phyloP scores from a whole-genome alignment of 1,140 invertebrate genomes.

The Bombus terrestris region DNA sequence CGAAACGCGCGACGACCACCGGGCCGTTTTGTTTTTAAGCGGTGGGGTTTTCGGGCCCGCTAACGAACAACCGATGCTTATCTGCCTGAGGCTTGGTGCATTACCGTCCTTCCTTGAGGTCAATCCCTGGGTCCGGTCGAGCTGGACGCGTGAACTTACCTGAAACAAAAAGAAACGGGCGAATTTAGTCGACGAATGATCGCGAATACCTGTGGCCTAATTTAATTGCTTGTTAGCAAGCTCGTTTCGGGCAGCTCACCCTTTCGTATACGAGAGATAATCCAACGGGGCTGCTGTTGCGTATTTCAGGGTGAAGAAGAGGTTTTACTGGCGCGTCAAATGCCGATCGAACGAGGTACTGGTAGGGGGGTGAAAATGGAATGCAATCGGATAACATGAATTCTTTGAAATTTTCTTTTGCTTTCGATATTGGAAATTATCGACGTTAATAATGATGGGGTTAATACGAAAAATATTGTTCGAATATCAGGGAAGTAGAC shows the following conservation, averaged over 20 bases:
- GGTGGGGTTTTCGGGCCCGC: constrained; percentile 59
- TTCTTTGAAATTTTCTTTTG: not conserved
- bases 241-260: not conserved
- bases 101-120: constrained; percentile 69
- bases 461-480: too few relatives aligned
- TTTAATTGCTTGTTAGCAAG: constrained; percentile 73
- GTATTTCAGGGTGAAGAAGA: too few relatives aligned
- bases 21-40: constrained; percentile 61
- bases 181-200: constrained; percentile 54
- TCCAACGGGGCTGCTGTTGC: not conserved
- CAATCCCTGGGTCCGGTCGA: constrained; percentile 38
- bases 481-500: too few relatives aligned
- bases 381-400: not conserved
- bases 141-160: constrained; percentile 71
- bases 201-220: constrained; percentile 64
- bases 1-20: constrained; percentile 53
- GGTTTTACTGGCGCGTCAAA: not conserved
- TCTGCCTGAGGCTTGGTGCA: constrained; percentile 62
- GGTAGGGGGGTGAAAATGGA: not conserved
- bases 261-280: not conserved
- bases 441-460: too few relatives aligned
- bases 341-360: too few relatives aligned
- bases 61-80: constrained; percentile 77
- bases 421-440: not conserved
- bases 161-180: constrained; percentile 70